These are phyloP conservation scores for Shinisaurus crocodilurus DNA, from an alignment of 2,113 vertebrate genomes.

Conservation along the genomic window DNA sequence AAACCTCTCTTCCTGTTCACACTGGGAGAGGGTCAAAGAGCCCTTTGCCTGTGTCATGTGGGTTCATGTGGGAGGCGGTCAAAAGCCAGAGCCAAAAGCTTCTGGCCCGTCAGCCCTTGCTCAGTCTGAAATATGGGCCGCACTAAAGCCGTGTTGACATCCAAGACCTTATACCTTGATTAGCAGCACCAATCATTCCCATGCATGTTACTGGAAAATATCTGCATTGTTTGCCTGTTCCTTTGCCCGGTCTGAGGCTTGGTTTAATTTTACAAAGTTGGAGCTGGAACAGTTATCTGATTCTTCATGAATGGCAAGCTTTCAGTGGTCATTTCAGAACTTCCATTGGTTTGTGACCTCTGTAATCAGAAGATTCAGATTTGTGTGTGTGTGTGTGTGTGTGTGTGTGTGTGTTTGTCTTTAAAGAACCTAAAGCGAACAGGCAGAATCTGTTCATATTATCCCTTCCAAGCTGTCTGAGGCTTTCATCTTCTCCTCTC, in stretches of 20 bases:
- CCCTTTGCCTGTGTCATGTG: no score
- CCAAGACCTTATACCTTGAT: background rate
- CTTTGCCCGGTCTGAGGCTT: slow-evolving; percentile 56
- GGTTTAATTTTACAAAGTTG: slow-evolving; percentile 71
- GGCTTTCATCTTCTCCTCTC: slow-evolving; percentile 94
- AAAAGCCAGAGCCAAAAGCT: background rate
- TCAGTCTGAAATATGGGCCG: slow-evolving; percentile 30
- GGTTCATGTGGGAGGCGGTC: background rate
- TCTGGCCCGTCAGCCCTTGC: background rate
- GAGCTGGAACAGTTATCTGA: slow-evolving; percentile 75
- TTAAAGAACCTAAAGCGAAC: slow-evolving; percentile 81
- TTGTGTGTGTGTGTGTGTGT: slow-evolving; percentile 69
- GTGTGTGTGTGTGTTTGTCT: background rate
- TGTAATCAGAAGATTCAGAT: slow-evolving; percentile 85
- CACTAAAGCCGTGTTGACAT: background rate
- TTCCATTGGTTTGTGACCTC: slow-evolving; percentile 77
- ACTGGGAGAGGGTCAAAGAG: no score
- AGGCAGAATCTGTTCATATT: slow-evolving; percentile 91
- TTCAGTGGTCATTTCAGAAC: slow-evolving; percentile 80
- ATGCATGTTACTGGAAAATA: slow-evolving; percentile 47
- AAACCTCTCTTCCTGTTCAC: no score
- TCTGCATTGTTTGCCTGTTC: slow-evolving; percentile 51
- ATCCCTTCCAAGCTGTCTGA: slow-evolving; percentile 82
- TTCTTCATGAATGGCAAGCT: slow-evolving; percentile 73
- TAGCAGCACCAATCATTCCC: slow-evolving; percentile 3